Percentiles rank a stretch among this genome's conserved stretches.
phyloP scores from a whole-genome alignment of 2,797 vertebrate species.

The Cirrhinus mrigala region DNA sequence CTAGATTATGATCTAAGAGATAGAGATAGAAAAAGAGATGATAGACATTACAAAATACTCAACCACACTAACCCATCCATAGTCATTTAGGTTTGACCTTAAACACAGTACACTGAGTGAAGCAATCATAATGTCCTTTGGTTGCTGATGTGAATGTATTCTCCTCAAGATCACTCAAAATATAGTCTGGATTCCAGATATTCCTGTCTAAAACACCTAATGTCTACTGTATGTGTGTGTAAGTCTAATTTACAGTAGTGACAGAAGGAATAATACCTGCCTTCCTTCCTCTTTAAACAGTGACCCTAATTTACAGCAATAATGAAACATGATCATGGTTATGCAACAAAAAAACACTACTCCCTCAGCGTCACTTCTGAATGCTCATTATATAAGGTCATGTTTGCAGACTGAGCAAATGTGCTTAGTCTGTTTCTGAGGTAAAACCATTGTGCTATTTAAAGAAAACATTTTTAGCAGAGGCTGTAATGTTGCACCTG shows the following conservation, averaged over 20 bases:
- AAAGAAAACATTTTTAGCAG: conserved; percentile 4
- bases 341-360: conserved; percentile 11
- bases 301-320: conserved; percentile 17
- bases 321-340: conserved; percentile 14
- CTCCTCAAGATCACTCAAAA: neutral
- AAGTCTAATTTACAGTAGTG: neutral
- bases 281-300: neutral
- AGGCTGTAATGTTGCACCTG: neutral
- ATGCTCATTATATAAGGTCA: conserved; percentile 38
- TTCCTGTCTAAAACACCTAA: neutral
- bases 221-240: neutral
- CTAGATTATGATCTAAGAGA: neutral
- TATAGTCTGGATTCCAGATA: neutral
- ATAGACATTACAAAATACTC: neutral
- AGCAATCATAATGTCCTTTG: neutral
- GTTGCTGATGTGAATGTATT: neutral
- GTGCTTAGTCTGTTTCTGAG: conserved; percentile 1
- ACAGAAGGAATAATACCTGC: neutral
- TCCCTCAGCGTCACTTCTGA: conserved; percentile 29
- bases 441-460: conserved; percentile 49
- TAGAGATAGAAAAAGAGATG: neutral
- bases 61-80: neutral
- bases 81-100: neutral
- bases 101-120: neutral
- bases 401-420: neutral